Percentiles rank a stretch among this genome's conserved stretches.
Evolutionary conservation across 2,888 invertebrate species (phyloP).

Genomic region (Folsomia candida): DNA sequence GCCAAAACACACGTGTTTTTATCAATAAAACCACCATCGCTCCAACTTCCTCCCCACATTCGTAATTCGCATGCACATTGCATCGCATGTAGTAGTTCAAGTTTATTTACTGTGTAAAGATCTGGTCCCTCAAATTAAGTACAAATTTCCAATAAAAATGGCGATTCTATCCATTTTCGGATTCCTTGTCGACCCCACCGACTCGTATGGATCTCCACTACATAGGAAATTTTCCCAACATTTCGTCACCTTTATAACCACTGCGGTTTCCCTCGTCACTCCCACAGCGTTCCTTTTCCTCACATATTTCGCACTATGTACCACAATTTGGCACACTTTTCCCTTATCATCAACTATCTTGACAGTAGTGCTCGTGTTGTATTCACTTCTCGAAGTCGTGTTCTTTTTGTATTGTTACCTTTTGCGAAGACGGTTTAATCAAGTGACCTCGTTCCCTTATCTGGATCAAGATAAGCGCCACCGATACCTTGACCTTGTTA

Average conservation of each 20-base stretch:
- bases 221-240: constrained; percentile 5
- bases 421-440: constrained; percentile 4
- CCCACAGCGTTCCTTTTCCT: neutral
- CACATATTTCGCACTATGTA: neutral
- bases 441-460: neutral
- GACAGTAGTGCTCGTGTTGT: neutral
- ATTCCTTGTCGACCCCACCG: constrained; percentile 15
- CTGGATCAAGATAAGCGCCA: neutral
- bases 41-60: no score
- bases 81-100: no score
- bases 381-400: constrained; percentile 5
- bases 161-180: constrained; percentile 10
- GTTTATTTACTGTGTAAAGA: no score
- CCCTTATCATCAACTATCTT: neutral
- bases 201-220: constrained; percentile 4
- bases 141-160: neutral
- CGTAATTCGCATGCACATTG: no score
- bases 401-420: constrained; percentile 15
- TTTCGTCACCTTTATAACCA: constrained; percentile 1
- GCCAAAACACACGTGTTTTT: no score
- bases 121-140: no score
- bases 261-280: neutral
- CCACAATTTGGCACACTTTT: neutral
- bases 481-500: neutral
- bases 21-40: no score